These are phyloP conservation scores for Heterochromis multidens DNA, from an alignment of 2,113 vertebrate species.

Conservation along the genomic window DNA sequence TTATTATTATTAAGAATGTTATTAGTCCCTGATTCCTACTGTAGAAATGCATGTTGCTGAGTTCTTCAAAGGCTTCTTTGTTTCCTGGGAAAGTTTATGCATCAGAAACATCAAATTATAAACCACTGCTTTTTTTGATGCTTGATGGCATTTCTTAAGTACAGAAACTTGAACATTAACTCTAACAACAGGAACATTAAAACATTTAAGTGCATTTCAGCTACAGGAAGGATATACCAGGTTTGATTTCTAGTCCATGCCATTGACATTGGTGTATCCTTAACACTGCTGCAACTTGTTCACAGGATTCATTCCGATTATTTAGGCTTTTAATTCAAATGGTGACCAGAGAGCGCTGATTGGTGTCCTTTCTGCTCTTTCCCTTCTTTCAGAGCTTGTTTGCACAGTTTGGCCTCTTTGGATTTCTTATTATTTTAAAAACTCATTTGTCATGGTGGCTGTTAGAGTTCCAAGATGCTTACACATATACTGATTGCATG, in stretches of 20 bases:
- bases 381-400: not conserved
- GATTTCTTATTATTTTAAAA: not conserved
- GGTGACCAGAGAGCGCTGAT: not conserved
- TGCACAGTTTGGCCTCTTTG: not conserved
- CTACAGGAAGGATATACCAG: not conserved
- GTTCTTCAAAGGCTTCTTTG: not conserved
- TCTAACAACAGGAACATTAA: not conserved
- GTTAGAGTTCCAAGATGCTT: not conserved
- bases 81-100: not conserved
- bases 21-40: not conserved
- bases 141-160: not conserved
- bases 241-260: not conserved
- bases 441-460: not conserved
- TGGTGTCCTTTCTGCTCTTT: not conserved
- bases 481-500: not conserved
- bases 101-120: not conserved
- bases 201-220: not conserved
- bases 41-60: not conserved
- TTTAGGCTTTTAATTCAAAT: not conserved
- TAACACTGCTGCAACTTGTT: not conserved
- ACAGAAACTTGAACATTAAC: not conserved
- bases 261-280: not conserved
- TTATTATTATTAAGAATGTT: not conserved
- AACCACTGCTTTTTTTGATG: not conserved
- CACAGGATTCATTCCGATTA: not conserved